A percentile compares a stretch with the other conserved stretches of the same genome.
Conservation (phyloP, 2,797 vertebrate species). For the Adrianichthys oophorus region DNA sequence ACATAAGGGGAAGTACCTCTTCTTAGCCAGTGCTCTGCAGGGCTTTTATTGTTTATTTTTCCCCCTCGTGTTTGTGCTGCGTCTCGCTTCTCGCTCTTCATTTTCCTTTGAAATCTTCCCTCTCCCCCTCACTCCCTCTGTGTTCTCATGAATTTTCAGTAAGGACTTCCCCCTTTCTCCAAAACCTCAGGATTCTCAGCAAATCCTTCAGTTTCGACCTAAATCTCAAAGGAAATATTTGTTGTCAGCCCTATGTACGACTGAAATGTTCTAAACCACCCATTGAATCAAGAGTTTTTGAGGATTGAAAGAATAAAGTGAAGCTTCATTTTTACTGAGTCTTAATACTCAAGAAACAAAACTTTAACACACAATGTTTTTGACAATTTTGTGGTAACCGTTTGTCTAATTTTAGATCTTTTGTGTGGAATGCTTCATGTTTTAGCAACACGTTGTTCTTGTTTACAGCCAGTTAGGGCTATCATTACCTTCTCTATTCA, state of each 20-base stretch:
- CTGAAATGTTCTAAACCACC: neutral
- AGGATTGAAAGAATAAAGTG: slow-evolving; percentile 4
- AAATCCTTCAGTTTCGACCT: slow-evolving; percentile 24
- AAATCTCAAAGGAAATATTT: slow-evolving; percentile 22
- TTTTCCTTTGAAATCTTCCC: slow-evolving; percentile 44
- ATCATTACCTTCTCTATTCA: slow-evolving; percentile 75
- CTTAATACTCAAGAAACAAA: slow-evolving; percentile 2
- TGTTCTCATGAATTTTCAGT: slow-evolving; percentile 57
- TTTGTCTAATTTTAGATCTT: slow-evolving; percentile 66
- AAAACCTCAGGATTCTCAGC: slow-evolving; percentile 51
- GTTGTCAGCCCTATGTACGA: slow-evolving; percentile 10
- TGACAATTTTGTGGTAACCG: slow-evolving; percentile 61
- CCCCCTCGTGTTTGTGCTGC: slow-evolving; percentile 54
- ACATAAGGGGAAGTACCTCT: slow-evolving; percentile 78
- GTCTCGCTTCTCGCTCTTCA: slow-evolving; percentile 49
- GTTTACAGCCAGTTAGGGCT: slow-evolving; percentile 74
- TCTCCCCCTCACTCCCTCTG: slow-evolving; percentile 31
- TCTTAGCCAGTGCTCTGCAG: slow-evolving; percentile 68
- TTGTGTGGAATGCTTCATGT: slow-evolving; percentile 72
- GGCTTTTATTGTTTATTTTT: slow-evolving; percentile 66
- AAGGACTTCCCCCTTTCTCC: slow-evolving; percentile 49
- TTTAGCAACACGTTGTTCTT: slow-evolving; percentile 72
- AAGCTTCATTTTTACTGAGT: neutral
- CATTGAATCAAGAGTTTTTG: neutral
- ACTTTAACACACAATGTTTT: slow-evolving; percentile 33